phyloP scores from a whole-genome alignment of 2,113 vertebrate genomes.

The Amphiprion percula region DNA sequence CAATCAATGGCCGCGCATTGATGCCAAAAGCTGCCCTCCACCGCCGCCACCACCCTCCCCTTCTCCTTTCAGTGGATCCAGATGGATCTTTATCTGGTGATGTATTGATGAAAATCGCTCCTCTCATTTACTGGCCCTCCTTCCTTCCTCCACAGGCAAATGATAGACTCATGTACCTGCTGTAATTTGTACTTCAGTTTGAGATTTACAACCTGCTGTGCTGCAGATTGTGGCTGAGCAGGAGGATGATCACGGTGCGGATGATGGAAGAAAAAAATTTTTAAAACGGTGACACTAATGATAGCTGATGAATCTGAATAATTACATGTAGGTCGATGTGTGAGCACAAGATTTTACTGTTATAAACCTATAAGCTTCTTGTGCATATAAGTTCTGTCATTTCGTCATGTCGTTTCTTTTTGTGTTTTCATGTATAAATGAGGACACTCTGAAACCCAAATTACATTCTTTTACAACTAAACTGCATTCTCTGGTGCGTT shows the following conservation, averaged over 20 bases:
- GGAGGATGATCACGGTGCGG: too few species aligned
- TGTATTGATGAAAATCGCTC: slow-evolving; percentile 80
- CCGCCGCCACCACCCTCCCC: slow-evolving; percentile 2
- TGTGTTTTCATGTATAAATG: too few species aligned
- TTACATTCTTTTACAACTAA: too few species aligned
- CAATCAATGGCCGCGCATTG: slow-evolving; percentile 80
- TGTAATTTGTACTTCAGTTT: slow-evolving; percentile 65
- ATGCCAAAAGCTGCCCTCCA: slow-evolving; percentile 75
- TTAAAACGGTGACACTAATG: slow-evolving; percentile 14
- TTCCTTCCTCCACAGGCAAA: slow-evolving; percentile 75
- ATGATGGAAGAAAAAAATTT: neutral
- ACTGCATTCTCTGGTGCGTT: too few species aligned
- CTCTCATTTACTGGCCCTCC: slow-evolving; percentile 75
- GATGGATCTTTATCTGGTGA: slow-evolving; percentile 87
- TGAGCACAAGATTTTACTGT: too few species aligned
- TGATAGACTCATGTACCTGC: slow-evolving; percentile 76
- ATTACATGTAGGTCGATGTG: neutral
- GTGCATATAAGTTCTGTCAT: too few species aligned
- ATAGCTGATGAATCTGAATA: slow-evolving; percentile 41
- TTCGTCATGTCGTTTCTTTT: too few species aligned
- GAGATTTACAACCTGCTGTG: slow-evolving; percentile 70
- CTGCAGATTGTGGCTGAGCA: slow-evolving; percentile 31
- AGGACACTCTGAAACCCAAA: too few species aligned
- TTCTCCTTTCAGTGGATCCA: slow-evolving; percentile 84
- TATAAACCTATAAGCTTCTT: too few species aligned